These are phyloP conservation scores for Drosophila ambigua DNA, from an alignment of 1,140 invertebrate species.

Conservation along the genomic window DNA sequence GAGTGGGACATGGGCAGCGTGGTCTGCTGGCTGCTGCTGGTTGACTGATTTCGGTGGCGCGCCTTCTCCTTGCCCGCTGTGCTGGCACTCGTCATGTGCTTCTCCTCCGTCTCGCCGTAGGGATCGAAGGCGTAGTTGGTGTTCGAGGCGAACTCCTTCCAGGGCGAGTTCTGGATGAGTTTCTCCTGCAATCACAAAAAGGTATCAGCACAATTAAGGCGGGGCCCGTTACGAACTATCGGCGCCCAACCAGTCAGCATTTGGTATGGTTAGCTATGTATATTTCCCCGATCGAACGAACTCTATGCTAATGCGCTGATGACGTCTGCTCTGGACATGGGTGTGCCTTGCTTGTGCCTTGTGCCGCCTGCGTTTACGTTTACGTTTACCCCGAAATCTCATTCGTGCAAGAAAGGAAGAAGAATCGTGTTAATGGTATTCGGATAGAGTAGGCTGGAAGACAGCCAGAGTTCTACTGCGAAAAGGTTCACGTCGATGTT, in stretches of 20 bases:
- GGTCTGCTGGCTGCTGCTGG: conserved; percentile 75
- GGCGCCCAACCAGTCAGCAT: conserved; percentile 79
- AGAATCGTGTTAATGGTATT: conserved; percentile 6
- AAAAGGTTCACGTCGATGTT: background rate
- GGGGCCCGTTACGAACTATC: background rate
- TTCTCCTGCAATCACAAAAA: conserved; percentile 88
- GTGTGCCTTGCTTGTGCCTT: conserved; percentile 22
- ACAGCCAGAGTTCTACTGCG: background rate
- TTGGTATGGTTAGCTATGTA: conserved; percentile 36
- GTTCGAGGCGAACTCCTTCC: conserved; percentile 94
- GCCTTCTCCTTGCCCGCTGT: conserved; percentile 75
- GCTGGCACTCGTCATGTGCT: conserved; percentile 85
- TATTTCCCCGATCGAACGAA: background rate
- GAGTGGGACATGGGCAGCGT: conserved; percentile 83
- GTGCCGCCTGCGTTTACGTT: conserved; percentile 52
- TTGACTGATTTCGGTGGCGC: conserved; percentile 62
- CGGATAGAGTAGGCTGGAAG: background rate
- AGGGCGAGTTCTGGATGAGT: conserved; percentile 91
- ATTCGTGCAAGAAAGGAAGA: background rate
- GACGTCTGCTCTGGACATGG: conserved; percentile 31
- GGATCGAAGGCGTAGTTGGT: conserved; percentile 95
- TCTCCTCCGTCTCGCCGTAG: conserved; percentile 90
- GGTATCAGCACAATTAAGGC: conserved; percentile 16
- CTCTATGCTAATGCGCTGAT: conserved; percentile 22
- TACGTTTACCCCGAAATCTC: background rate